Conservation (phyloP, 2,888 invertebrate genomes). For the Rotaria magnacalcarata region DNA sequence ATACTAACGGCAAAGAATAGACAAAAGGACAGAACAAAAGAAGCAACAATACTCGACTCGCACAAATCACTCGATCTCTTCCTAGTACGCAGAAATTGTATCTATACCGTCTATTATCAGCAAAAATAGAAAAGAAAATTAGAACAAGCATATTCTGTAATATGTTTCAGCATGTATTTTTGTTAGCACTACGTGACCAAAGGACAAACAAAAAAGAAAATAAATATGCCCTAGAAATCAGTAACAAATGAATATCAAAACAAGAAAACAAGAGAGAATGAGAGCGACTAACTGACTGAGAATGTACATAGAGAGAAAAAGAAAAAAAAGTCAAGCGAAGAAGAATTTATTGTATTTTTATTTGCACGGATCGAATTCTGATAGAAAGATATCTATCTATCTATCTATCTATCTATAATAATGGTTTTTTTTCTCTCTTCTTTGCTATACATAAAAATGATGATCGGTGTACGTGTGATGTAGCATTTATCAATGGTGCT, state of each 20-base stretch:
- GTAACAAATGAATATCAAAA: neutral
- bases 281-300: neutral
- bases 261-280: neutral
- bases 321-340: neutral
- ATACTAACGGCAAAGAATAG: neutral
- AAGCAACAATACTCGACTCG: neutral
- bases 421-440: neutral
- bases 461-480: neutral
- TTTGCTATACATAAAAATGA: neutral
- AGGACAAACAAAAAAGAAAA: neutral
- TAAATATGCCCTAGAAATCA: neutral
- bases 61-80: neutral
- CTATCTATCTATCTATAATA: neutral
- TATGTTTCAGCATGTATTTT: slow-evolving; percentile 14
- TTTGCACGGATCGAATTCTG: neutral
- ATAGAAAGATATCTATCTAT: neutral
- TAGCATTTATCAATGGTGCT: neutral
- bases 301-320: neutral
- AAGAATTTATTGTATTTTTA: neutral
- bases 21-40: neutral
- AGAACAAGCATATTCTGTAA: neutral
- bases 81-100: neutral
- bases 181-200: neutral
- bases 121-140: neutral
- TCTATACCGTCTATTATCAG: neutral